Evolutionary conservation across 2,113 vertebrate genomes (phyloP), one percentile per base, ranked within the genome.

Genomic region (Melanerpes aurifrons): DNA sequence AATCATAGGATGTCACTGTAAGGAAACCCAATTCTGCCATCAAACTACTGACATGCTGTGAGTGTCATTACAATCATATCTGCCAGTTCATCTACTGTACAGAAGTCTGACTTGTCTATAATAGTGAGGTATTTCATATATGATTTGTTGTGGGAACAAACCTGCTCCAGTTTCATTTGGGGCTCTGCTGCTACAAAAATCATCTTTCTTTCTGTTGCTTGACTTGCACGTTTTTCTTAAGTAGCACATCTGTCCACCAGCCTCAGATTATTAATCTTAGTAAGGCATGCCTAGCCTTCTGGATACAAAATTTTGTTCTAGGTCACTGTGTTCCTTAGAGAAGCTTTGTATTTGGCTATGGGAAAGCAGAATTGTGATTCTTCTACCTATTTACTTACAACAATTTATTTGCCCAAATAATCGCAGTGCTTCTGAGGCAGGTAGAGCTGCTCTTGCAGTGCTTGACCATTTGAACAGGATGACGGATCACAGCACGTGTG

Each of bases 401-500:
- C 43, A 53, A 61, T 90, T 83, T 86, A 0, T 68, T 7, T 48
- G 12, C 61, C 66, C 73, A 80, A 26, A 57, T 68, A 77, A 82
- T 63, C 58, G 61, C 61, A 68, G 47, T 72, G 59, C 54, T 86
- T 54, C 73, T 90, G 32, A n/a, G 69, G 76, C 90, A 93, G 79
- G 90, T 78, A 73, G 75, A 73, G 86, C 61, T 77, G 17, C 57
- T 83, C 72, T 68, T 22, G 1, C 72, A 40, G 35, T 26, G 32
- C 72, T 43, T 86, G 69, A 69, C 71, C 70, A 32, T 43, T 80
- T 37, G 62, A 93, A 73, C 59, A 72, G 77, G 32, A 47, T 78
- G 86, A 86, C 84, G 56, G 86, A 94, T 90, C 86, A 92, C 80
- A 92, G 50, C 62, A 76, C 77, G 59, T 13, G 26, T 50, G 90